These are phyloP conservation scores for Chaitophorus viminalis DNA, from an alignment of 2,888 invertebrate species.

Conservation along the genomic window DNA sequence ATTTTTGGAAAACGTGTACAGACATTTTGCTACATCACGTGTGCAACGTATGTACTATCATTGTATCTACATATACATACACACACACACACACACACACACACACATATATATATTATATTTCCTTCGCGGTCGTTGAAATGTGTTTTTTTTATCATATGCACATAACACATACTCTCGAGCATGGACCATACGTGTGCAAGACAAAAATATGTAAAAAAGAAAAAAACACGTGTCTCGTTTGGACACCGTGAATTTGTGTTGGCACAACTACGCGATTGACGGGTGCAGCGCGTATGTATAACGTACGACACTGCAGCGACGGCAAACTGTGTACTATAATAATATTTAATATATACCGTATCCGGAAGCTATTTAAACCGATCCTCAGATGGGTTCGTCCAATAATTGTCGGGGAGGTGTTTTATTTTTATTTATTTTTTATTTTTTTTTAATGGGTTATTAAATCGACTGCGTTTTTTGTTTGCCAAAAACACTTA, in stretches of 20 bases:
- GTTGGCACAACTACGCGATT: conserved; percentile 5
- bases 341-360: too few relatives aligned
- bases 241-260: conserved; percentile 44
- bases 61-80: too few relatives aligned
- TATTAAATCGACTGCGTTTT: background rate
- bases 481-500: background rate
- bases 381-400: background rate
- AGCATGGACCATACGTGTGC: background rate
- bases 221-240: conserved; percentile 51
- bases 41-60: too few relatives aligned
- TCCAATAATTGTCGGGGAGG: background rate
- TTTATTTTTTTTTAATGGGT: background rate
- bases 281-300: background rate
- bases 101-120: background rate
- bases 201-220: conserved; percentile 50
- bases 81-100: too few relatives aligned
- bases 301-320: background rate
- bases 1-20: conserved; percentile 30
- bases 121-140: background rate
- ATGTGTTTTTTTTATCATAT: conserved; percentile 31
- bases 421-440: too few relatives aligned
- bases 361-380: background rate
- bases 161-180: background rate
- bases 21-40: conserved; percentile 25
- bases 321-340: too few relatives aligned